Base-by-base conservation (phyloP, 2,797 vertebrate species). In the Cacajao melanocephalus region DNA sequence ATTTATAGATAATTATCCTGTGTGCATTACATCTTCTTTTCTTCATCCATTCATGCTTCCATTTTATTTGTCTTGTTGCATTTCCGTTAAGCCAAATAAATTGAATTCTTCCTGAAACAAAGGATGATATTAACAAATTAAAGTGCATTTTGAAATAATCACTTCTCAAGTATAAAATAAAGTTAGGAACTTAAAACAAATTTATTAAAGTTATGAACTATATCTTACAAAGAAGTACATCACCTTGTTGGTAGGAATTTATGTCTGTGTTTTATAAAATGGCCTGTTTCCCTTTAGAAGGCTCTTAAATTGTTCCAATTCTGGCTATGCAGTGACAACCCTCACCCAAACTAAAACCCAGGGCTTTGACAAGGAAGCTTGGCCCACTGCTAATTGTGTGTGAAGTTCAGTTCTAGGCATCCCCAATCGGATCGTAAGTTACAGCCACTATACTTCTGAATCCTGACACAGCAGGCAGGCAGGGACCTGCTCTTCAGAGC, bases 81-180 rank as follows among this genome's bases (percentile, higher is more conserved):
- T 80, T 91, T 70, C 33, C 26, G 64, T 73, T 73, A 91, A 79
- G 44, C 10, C 64, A 83, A 33, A 19, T 50, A 95, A 70, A 52
- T 4, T 15, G n/a, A 93, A 85, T 81, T 19, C n/a, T 94, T 93
- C 57, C 57, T 82, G 41, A 96, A 93, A 79, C 70, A 30, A 91
- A 57, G 57, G 30, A 87, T 41, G 19, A 6, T 36, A n/a, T 52
- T 17, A 70, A 70, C 55, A 58, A 39, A 61, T 72, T 24, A 70
- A 93, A 80, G 3, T 55, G 3, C 80, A 93, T 67, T 19, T 33
- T 67, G 30, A 67, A 67, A 9, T 83, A 55, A 90, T 39, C 11
- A 75, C 4, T 81, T 83, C 30, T 79, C 48, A 52, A 89, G 73
- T 36, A 26, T 33, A 92, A 96, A 95, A 72, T 9, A 70, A 88